phyloP scores from a whole-genome alignment of 2,113 vertebrate species.

The Mirza zaza region DNA sequence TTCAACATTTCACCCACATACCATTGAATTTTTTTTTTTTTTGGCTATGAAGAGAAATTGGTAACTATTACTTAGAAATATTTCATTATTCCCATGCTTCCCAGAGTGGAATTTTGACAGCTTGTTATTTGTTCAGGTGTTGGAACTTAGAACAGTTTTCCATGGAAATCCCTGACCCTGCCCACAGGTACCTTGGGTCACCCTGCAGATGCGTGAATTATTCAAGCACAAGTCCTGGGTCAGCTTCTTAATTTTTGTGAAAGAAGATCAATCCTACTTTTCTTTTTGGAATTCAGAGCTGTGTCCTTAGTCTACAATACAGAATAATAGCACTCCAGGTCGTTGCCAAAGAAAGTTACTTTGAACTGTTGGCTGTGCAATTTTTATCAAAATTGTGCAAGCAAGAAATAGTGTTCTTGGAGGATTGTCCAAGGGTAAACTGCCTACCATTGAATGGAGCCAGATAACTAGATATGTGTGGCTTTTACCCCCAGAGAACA shows the following conservation, averaged over 20 bases:
- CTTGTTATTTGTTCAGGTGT: conserved; percentile 19
- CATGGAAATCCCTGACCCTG: neutral
- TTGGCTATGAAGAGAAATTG: neutral
- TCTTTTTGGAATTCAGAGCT: neutral
- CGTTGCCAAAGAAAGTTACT: neutral
- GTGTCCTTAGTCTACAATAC: neutral
- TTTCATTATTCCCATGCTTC: neutral
- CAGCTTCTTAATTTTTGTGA: neutral
- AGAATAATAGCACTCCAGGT: neutral
- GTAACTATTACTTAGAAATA: neutral
- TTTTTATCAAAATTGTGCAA: neutral
- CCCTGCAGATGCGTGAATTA: neutral
- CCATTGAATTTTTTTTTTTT: neutral
- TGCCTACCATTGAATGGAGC: neutral
- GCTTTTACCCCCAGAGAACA: neutral
- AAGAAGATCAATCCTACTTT: neutral
- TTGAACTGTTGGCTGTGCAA: neutral
- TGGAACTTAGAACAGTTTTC: neutral
- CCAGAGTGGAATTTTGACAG: neutral
- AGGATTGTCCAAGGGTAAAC: neutral
- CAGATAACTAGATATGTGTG: neutral
- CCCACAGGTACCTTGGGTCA: neutral
- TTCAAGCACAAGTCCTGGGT: neutral
- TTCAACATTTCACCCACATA: neutral
- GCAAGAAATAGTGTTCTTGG: neutral